A percentile compares a stretch with the other conserved stretches of the same genome.
Evolutionary conservation across 1,140 invertebrate genomes (phyloP).

Genomic region (Teleogryllus occipitalis): DNA sequence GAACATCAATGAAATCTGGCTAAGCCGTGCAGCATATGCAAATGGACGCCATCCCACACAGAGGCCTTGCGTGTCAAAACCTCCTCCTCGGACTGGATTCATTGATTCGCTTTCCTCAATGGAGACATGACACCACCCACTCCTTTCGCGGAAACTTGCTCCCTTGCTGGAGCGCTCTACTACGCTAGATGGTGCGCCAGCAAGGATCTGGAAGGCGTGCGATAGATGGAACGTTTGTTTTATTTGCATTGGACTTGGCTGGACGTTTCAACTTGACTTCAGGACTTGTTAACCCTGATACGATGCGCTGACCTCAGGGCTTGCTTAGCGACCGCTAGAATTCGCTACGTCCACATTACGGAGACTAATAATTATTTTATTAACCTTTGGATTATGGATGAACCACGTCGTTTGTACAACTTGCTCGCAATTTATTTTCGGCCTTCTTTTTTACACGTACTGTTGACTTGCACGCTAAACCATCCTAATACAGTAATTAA

Average conservation of each 20-base stretch:
- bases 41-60: not conserved
- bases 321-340: not conserved
- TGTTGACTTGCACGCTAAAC: too few relatives aligned
- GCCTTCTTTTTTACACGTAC: too few relatives aligned
- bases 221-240: not conserved
- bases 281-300: constrained; percentile 4
- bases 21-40: not conserved
- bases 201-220: not conserved
- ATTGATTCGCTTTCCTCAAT: not conserved
- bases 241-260: not conserved
- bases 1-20: not conserved
- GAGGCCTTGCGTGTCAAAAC: not conserved
- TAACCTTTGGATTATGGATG: not conserved
- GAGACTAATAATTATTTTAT: not conserved
- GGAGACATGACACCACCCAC: not conserved
- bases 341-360: not conserved
- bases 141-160: not conserved
- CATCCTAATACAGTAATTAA: too few relatives aligned
- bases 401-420: too few relatives aligned
- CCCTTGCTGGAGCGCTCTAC: not conserved
- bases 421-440: too few relatives aligned
- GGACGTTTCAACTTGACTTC: not conserved
- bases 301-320: not conserved
- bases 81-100: not conserved
- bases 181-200: not conserved